A percentile compares a stretch with the other conserved stretches of the same genome.
These are phyloP conservation scores for Lepilemur ruficaudatus DNA, from an alignment of 2,797 vertebrate genomes.

Conservation along the genomic window DNA sequence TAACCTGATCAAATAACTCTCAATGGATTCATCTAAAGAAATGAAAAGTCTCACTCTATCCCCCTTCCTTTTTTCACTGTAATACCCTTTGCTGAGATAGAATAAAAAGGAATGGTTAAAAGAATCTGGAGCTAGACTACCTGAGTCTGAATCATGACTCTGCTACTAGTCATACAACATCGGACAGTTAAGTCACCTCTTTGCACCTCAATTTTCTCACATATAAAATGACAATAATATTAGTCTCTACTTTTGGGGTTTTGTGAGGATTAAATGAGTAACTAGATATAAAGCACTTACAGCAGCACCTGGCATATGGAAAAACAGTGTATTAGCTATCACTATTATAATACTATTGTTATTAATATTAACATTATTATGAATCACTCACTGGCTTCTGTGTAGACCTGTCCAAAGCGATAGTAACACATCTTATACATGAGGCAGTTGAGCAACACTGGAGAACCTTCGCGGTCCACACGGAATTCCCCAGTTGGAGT, in stretches of 20 bases:
- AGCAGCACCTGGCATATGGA: neutral
- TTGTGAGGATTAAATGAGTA: neutral
- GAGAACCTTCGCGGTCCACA: slow-evolving; percentile 97
- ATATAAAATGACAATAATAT: neutral
- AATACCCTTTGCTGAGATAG: neutral
- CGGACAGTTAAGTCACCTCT: neutral
- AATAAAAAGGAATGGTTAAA: slow-evolving; percentile 16
- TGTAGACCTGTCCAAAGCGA: slow-evolving; percentile 99
- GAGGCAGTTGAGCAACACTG: slow-evolving; percentile 97
- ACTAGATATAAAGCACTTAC: neutral
- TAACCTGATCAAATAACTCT: slow-evolving; percentile 8
- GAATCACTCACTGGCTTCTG: slow-evolving; percentile 95
- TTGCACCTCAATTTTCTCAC: neutral
- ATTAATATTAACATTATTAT: neutral
- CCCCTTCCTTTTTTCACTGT: neutral
- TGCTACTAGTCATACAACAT: neutral
- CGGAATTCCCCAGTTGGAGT: slow-evolving; percentile 97
- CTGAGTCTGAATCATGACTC: neutral
- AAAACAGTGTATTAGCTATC: neutral
- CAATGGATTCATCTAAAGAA: neutral
- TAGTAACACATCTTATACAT: slow-evolving; percentile 99
- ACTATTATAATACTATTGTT: neutral
- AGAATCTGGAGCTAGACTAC: slow-evolving; percentile 13
- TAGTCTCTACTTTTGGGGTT: neutral
- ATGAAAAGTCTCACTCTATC: neutral